A percentile compares a stretch with the other conserved stretches of the same genome.
Evolutionary conservation across 2,113 vertebrate genomes (phyloP).

Genomic region (Rousettus leschenaultii): DNA sequence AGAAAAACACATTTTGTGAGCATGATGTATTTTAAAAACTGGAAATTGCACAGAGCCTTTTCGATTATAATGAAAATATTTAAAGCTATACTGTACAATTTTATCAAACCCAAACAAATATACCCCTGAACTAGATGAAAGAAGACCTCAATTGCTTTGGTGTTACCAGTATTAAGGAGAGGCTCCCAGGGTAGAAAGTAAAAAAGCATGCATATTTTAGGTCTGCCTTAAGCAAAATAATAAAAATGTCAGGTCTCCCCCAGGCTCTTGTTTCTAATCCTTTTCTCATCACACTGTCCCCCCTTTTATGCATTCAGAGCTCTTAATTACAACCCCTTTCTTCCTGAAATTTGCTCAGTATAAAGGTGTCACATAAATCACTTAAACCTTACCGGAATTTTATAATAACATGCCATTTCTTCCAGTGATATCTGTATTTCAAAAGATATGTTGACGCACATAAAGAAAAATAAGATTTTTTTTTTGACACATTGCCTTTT

Average conservation of each 20-base stretch:
- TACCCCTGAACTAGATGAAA: background rate
- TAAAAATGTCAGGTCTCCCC: conserved; percentile 17
- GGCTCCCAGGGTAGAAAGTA: background rate
- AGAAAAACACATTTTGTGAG: background rate
- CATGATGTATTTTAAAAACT: conserved; percentile 28
- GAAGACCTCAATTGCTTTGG: conserved; percentile 29
- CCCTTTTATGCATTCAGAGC: background rate
- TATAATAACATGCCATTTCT: conserved; percentile 30
- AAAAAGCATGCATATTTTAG: conserved; percentile 14
- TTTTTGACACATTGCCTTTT: background rate
- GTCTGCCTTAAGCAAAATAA: conserved; percentile 40
- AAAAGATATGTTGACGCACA: background rate
- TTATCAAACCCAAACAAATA: conserved; percentile 38
- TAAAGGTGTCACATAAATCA: background rate
- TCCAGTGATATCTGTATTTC: conserved; percentile 19
- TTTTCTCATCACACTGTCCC: background rate
- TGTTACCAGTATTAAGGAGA: conserved; percentile 12
- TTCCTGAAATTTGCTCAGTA: conserved; percentile 9
- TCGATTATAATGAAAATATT: conserved; percentile 29
- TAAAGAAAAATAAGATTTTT: background rate
- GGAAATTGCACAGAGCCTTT: background rate
- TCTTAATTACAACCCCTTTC: conserved; percentile 28
- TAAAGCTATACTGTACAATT: conserved; percentile 28
- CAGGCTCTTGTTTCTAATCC: conserved; percentile 6
- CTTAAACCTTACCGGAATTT: background rate